A percentile compares a stretch with the other conserved stretches of the same genome.
phyloP scores from a whole-genome alignment of 1,140 invertebrate genomes.

The Anoplophora glabripennis region DNA sequence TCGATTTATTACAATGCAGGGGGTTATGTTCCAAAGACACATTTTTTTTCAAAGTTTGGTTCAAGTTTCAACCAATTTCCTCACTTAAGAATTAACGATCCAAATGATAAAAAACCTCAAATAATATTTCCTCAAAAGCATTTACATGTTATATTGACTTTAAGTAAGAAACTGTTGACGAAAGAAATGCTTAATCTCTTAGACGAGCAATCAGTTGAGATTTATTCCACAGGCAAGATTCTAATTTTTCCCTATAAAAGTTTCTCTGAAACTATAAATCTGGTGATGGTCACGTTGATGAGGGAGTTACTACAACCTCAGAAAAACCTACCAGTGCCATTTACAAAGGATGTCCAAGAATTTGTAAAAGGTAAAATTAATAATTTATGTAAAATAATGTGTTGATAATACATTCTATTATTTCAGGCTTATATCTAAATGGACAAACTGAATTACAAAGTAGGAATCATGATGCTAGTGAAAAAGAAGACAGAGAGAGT shows the following conservation, averaged over 20 bases:
- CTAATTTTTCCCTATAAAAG: slow-evolving; percentile 84
- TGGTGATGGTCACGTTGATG: slow-evolving; percentile 89
- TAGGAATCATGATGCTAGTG: slow-evolving; percentile 75
- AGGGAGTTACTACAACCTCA: slow-evolving; percentile 89
- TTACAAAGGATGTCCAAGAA: slow-evolving; percentile 92
- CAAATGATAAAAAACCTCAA: slow-evolving; percentile 56
- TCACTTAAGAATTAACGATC: slow-evolving; percentile 65
- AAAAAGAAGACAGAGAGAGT: slow-evolving; percentile 75
- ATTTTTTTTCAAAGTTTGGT: slow-evolving; percentile 90
- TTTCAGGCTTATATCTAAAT: slow-evolving; percentile 79
- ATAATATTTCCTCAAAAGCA: slow-evolving; percentile 71
- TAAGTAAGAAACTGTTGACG: slow-evolving; percentile 84
- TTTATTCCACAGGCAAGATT: slow-evolving; percentile 57
- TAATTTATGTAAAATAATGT: slow-evolving; percentile 5
- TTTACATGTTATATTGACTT: slow-evolving; percentile 71
- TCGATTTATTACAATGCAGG: slow-evolving; percentile 64
- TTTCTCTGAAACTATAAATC: slow-evolving; percentile 91
- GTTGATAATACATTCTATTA: slow-evolving; percentile 25
- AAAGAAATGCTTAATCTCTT: slow-evolving; percentile 79
- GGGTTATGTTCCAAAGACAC: slow-evolving; percentile 74
- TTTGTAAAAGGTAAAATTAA: slow-evolving; percentile 65
- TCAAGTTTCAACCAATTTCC: slow-evolving; percentile 89
- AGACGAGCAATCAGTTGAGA: slow-evolving; percentile 79
- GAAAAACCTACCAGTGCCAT: slow-evolving; percentile 81
- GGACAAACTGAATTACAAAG: slow-evolving; percentile 90